Percentiles rank a stretch among this genome's conserved stretches.
phyloP scores from a whole-genome alignment of 2,113 vertebrate species.

The Trematomus loennbergii region DNA sequence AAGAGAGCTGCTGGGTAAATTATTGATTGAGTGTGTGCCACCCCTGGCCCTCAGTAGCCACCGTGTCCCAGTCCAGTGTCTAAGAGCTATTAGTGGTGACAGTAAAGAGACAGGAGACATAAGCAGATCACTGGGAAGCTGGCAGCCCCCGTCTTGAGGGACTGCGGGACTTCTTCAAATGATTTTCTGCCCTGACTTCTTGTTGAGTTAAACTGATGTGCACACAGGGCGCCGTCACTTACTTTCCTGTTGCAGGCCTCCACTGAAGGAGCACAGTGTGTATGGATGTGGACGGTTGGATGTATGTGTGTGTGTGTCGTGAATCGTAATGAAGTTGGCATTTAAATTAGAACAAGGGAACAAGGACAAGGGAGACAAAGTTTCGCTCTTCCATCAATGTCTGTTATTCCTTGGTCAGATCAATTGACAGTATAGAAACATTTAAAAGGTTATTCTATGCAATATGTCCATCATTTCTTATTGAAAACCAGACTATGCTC shows the following conservation, averaged over 20 bases:
- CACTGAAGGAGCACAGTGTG: slow-evolving; percentile 19
- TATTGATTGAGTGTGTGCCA: slow-evolving; percentile 67
- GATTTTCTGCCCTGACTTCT: slow-evolving; percentile 74
- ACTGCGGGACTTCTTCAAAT: slow-evolving; percentile 71
- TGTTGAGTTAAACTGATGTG: slow-evolving; percentile 77
- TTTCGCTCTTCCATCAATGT: slow-evolving; percentile 30
- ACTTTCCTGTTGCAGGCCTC: slow-evolving; percentile 33
- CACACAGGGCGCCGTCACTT: slow-evolving; percentile 64
- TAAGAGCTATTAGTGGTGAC: slow-evolving; percentile 71
- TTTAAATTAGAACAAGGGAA: slow-evolving; percentile 36
- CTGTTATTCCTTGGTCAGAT: slow-evolving; percentile 15
- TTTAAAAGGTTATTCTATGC: background rate
- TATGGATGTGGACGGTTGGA: slow-evolving; percentile 26
- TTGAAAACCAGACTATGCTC: background rate
- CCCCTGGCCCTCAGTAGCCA: slow-evolving; percentile 59
- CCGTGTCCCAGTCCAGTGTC: slow-evolving; percentile 66
- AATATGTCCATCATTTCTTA: background rate
- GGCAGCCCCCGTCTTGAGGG: slow-evolving; percentile 70
- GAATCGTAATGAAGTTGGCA: slow-evolving; percentile 47
- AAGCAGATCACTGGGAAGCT: slow-evolving; percentile 70
- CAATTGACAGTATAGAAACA: slow-evolving; percentile 5
- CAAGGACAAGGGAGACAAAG: slow-evolving; percentile 2
- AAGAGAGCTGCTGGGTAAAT: slow-evolving; percentile 44
- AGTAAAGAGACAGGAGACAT: slow-evolving; percentile 76
- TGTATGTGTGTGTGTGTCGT: slow-evolving; percentile 14